Evolutionary conservation across 2,888 invertebrate genomes (phyloP).

Genomic region (Embidobia sp.): DNA sequence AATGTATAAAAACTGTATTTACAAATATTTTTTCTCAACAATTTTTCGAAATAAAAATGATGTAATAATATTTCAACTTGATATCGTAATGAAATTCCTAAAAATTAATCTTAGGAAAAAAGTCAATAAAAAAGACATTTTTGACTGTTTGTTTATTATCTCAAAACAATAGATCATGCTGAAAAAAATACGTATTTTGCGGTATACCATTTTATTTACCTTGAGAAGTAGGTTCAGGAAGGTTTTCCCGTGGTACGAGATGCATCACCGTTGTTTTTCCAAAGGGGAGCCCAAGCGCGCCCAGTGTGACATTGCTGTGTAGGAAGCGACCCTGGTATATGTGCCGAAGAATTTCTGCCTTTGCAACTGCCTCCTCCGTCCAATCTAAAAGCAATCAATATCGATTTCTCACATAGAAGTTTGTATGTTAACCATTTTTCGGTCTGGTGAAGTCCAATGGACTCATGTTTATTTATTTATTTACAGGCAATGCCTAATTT

Average conservation of each 20-base stretch:
- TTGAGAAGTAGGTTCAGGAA: conserved; percentile 99
- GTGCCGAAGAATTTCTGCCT: conserved; percentile 98
- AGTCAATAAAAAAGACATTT: no score
- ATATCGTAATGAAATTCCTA: no score
- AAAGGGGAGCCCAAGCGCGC: conserved; percentile 97
- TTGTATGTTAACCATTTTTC: conserved; percentile 20
- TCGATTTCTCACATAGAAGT: conserved; percentile 51
- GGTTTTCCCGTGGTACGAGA: conserved; percentile 98
- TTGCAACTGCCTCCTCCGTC: conserved; percentile 96
- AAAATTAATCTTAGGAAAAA: conserved; percentile 1
- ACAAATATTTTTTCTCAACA: no score
- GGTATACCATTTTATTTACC: conserved; percentile 83
- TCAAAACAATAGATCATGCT: conserved; percentile 8
- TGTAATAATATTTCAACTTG: no score
- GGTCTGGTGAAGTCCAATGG: no score
- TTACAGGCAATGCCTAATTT: no score
- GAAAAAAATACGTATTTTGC: not conserved
- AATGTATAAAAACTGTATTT: no score
- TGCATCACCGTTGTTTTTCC: conserved; percentile 99
- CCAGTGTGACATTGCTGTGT: conserved; percentile 99
- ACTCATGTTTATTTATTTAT: no score
- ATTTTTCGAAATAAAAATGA: no score
- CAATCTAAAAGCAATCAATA: conserved; percentile 88
- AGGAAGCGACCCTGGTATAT: conserved; percentile 99
- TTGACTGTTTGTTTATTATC: conserved; percentile 1